Conservation (phyloP, 2,797 vertebrate species). For the Fringilla coelebs region DNA sequence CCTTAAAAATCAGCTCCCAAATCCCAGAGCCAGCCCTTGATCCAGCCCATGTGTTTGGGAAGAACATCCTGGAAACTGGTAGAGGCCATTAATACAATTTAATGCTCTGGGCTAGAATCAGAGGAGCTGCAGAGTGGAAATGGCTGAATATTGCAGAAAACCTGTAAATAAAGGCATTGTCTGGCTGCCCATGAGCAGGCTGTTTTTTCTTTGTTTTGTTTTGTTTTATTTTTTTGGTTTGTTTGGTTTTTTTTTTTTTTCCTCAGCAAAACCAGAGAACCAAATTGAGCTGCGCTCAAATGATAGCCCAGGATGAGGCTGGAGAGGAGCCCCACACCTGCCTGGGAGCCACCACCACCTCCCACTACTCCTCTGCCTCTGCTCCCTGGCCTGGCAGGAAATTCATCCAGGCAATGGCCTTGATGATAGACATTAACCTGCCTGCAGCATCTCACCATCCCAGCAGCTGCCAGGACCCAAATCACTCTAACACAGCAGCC, state of each 20-base stretch:
- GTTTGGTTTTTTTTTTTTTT: rapidly evolving
- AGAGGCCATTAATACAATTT: background rate
- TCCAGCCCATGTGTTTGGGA: background rate
- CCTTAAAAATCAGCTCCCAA: background rate
- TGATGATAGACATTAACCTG: background rate
- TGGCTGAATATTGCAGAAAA: background rate
- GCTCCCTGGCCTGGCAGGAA: background rate
- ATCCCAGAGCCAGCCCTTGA: background rate
- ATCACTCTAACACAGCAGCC: background rate
- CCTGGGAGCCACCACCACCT: background rate
- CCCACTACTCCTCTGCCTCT: background rate
- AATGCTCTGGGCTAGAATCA: background rate
- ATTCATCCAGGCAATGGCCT: background rate
- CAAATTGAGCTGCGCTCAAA: background rate
- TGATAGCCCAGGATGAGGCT: background rate
- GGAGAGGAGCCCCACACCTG: background rate
- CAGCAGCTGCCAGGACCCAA: background rate
- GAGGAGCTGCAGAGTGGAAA: background rate
- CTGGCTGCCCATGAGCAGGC: background rate
- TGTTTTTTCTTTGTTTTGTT: rapidly evolving
- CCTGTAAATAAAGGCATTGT: background rate
- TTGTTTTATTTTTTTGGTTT: rapidly evolving
- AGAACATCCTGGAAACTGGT: background rate
- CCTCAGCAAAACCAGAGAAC: background rate
- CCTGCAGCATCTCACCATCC: background rate